These are phyloP conservation scores for Malacoraja senta DNA, from an alignment of 2,797 vertebrate genomes.

Conservation along the genomic window DNA sequence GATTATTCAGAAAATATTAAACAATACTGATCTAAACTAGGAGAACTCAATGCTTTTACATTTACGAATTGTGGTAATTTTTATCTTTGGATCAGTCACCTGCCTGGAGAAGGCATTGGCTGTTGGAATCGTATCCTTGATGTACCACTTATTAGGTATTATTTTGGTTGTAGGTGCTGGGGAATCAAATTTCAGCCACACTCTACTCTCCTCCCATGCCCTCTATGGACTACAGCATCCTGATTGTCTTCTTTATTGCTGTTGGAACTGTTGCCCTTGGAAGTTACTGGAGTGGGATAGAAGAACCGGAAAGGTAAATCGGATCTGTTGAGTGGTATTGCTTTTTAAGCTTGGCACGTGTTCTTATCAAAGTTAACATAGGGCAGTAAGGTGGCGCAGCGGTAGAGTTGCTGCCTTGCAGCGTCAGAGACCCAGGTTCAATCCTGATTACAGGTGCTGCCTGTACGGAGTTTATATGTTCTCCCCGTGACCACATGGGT, in stretches of 20 bases:
- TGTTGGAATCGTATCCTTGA: background rate
- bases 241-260: constrained; percentile 79
- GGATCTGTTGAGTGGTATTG: constrained; percentile 65
- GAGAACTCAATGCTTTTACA: background rate
- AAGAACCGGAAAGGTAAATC: constrained; percentile 44
- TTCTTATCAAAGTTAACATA: background rate
- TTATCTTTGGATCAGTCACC: no score
- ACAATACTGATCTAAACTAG: background rate
- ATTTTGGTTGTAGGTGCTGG: constrained; percentile 61
- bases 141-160: background rate
- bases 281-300: constrained; percentile 79
- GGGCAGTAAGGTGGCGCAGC: no score
- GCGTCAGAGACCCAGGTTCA: no score
- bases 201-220: constrained; percentile 69
- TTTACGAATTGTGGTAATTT: background rate
- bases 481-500: no score
- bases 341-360: background rate
- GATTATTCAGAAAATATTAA: no score
- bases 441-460: no score
- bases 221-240: constrained; percentile 72
- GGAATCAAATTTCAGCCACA: constrained; percentile 60
- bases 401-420: no score
- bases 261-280: constrained; percentile 77
- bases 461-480: no score
- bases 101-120: no score